phyloP scores from a whole-genome alignment of 2,888 invertebrate species.

The Metopia argyrocephala region DNA sequence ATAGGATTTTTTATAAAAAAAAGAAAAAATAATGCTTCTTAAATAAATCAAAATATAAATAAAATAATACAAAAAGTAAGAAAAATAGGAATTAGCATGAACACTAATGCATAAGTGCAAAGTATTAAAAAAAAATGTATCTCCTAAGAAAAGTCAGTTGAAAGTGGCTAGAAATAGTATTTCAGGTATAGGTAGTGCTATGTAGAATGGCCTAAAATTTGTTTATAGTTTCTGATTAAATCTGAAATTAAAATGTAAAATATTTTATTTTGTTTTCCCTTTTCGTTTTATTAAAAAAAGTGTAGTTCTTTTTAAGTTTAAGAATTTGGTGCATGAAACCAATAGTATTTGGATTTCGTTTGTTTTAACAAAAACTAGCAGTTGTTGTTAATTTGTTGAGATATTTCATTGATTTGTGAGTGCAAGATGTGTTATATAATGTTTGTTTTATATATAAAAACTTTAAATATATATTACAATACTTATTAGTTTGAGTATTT shows the following conservation, averaged over 20 bases:
- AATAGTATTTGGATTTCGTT: slow-evolving; percentile 37
- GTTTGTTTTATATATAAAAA: neutral
- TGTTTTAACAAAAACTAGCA: neutral
- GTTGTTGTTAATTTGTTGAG: neutral
- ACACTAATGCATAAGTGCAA: neutral
- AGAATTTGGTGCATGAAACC: slow-evolving; percentile 46
- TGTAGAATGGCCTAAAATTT: slow-evolving; percentile 65
- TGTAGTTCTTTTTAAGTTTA: slow-evolving; percentile 1
- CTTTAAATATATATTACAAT: neutral
- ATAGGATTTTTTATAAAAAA: neutral
- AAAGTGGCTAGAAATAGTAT: neutral
- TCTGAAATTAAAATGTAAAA: too few species aligned
- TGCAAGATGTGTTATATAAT: slow-evolving; percentile 49
- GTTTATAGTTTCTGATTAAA: neutral
- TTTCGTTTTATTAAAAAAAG: neutral
- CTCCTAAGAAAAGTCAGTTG: neutral
- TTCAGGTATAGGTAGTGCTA: slow-evolving; percentile 43
- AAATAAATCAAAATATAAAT: neutral
- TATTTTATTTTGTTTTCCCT: neutral
- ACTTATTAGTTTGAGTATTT: slow-evolving; percentile 7
- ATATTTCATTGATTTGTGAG: slow-evolving; percentile 37
- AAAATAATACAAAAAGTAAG: neutral
- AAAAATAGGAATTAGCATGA: neutral
- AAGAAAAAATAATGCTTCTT: neutral
- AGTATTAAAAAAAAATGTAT: neutral